Evolutionary conservation across 2,113 vertebrate species (phyloP), one percentile per base, ranked within the genome.

Genomic region (Heterochromis multidens): DNA sequence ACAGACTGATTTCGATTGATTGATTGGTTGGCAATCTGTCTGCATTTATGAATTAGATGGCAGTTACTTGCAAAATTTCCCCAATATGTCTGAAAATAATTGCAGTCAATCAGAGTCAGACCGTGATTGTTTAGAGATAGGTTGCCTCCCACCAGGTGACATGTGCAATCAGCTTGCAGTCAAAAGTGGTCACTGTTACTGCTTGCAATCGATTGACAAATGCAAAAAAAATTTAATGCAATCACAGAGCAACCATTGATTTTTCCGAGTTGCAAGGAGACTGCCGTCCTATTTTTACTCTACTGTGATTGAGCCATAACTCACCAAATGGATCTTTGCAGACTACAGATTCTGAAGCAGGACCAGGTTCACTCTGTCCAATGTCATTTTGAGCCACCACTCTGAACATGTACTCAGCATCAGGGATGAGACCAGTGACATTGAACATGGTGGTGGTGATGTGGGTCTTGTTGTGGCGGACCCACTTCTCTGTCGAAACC

Each of bases 301-400:
- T 72, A 13, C 25, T 29, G 10, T 52, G 67, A 52, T 17, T 49
- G 67, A 72, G 43, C 25, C 25, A 52, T 77, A 25, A 94, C 98
- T 95, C 95, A 99, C 98, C 98, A 58, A 99, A 99, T 87, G 99
- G 99, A 98, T 99, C 99, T 94, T 99, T 99, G 96, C 99, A 99
- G 87, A 98, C 81, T 83, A 98, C 96, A 52, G 97, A 94, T 67
- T 99, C 99, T 60, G 99, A 99, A 74, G 95, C 88, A 87, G 97
- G 97, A 87, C 98, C 98, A 77, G 97, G 95, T 91, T 99, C 99
- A 52, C 99, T 98, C 80, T 97, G 96, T 63, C 99, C 99, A 3
- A 99, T 94, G 57, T 99, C 98, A 81, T 99, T 99, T 95, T 98
- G 98, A 87, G 98, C 98, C 31, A 99, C 95, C 70, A 99, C 95